These are phyloP conservation scores for Drosophila cardini DNA, from an alignment of 1,140 invertebrate species.

Conservation along the genomic window DNA sequence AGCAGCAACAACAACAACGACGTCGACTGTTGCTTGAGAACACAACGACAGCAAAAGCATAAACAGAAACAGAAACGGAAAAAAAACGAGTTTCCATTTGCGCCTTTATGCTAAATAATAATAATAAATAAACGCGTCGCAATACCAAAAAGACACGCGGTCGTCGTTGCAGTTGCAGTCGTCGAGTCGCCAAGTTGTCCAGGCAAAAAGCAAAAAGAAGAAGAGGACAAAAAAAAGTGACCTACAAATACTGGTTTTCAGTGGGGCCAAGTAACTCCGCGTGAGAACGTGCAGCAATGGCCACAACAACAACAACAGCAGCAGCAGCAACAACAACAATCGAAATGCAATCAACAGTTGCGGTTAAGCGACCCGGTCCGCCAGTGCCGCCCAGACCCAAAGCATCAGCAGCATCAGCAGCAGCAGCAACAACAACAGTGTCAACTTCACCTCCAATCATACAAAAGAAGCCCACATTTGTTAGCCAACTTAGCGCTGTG, in stretches of 20 bases:
- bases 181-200: constrained; percentile 32
- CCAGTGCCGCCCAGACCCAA: constrained; percentile 81
- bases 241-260: constrained; percentile 84
- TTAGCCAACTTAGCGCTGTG: constrained; percentile 73
- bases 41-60: constrained; percentile 29
- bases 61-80: constrained; percentile 51
- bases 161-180: constrained; percentile 44
- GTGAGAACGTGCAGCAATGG: constrained; percentile 60
- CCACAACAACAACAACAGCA: constrained; percentile 52
- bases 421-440: constrained; percentile 31
- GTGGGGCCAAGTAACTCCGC: constrained; percentile 48
- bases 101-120: constrained; percentile 80
- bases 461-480: constrained; percentile 77
- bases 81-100: constrained; percentile 64
- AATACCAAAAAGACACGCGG: constrained; percentile 46
- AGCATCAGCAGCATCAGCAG: constrained; percentile 32
- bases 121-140: constrained; percentile 71
- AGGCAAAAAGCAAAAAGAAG: constrained; percentile 15
- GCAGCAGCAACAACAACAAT: constrained; percentile 39
- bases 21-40: constrained; percentile 32
- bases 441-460: constrained; percentile 60
- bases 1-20: constrained; percentile 33
- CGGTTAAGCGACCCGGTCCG: constrained; percentile 79
- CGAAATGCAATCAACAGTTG: constrained; percentile 58
- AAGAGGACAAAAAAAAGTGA: constrained; percentile 76